Evolutionary conservation across 1,140 invertebrate genomes (phyloP), one percentile per base, ranked within the genome.

Genomic region (Rhopalosiphum maidis): DNA sequence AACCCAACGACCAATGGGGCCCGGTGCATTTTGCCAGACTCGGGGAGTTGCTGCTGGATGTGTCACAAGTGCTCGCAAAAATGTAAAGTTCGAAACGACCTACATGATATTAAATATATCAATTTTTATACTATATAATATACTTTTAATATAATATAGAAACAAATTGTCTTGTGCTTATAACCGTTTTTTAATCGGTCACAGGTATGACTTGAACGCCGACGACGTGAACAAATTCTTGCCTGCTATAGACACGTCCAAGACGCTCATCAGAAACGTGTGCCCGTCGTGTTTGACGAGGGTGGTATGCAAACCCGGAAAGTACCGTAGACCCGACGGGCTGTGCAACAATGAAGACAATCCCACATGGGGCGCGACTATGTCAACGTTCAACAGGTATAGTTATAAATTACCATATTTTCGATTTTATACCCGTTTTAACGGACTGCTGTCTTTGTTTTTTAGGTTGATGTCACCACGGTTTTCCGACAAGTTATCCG

Each of bases 301-400:
- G 93, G 97, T 98, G 2, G 97, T 98, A 95, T 99, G 98, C 94
- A 96, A 97, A 41, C 96, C 98, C 7, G 98, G 98, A n/a, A 98
- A 99, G 94, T 99, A 99, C 95, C 96, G 99, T 6, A 96, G 98
- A 15, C 96, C 97, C 92, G 98, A 99, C 95, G 99, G 98, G 0
- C 96, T 98, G 21, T 99, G 98, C 95, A 99, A 98, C 94, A 99
- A 99, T 95, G 95, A 99, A 77, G 96, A 98, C 85, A 97, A 99
- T 95, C 98, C 98, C 0, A 97, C 97, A 1, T 99, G 98, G 98
- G 98, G 98, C 1, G 96, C 97, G n/a, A 96, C 97, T 0, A 97
- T 97, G 94, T 96, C 97, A 23, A 97, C 98, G 4, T 98, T 98
- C 95, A 96, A 97, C 94, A 97, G 98, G 97, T 97, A 95, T 18